Evolutionary conservation across 2,888 invertebrate genomes (phyloP).

Genomic region (Apeira syringaria): DNA sequence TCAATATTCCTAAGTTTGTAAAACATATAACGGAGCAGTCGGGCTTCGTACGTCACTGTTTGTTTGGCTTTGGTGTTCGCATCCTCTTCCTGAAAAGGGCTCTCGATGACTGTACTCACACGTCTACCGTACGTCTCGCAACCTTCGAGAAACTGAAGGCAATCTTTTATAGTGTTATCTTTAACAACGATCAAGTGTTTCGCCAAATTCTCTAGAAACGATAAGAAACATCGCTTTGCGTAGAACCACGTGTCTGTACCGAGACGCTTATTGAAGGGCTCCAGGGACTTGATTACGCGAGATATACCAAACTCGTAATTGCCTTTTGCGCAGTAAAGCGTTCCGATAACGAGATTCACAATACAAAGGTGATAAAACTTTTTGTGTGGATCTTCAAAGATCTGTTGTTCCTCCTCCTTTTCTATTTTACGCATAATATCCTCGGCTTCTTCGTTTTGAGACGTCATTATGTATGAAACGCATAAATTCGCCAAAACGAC

Average conservation of each 20-base stretch:
- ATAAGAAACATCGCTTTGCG: slow-evolving; percentile 97
- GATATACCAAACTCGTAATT: slow-evolving; percentile 99
- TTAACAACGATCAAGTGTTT: slow-evolving; percentile 95
- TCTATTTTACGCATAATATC: slow-evolving; percentile 99
- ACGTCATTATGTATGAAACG: slow-evolving; percentile 99
- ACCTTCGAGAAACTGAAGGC: slow-evolving; percentile 94
- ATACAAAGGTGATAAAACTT: slow-evolving; percentile 98
- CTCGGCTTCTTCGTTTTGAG: slow-evolving; percentile 99
- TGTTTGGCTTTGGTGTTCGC: slow-evolving; percentile 90
- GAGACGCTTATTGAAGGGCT: slow-evolving; percentile 96
- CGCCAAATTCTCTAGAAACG: slow-evolving; percentile 94
- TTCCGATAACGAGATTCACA: slow-evolving; percentile 99
- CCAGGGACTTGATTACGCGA: slow-evolving; percentile 97
- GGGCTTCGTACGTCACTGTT: slow-evolving; percentile 95
- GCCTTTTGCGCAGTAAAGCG: slow-evolving; percentile 98
- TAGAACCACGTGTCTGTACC: slow-evolving; percentile 99
- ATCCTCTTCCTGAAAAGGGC: slow-evolving; percentile 89
- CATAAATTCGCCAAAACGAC: slow-evolving; percentile 99
- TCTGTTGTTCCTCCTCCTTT: slow-evolving; percentile 97
- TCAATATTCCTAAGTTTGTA: slow-evolving; percentile 85
- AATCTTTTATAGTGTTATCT: slow-evolving; percentile 94
- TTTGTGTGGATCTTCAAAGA: slow-evolving; percentile 95
- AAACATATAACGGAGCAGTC: slow-evolving; percentile 92
- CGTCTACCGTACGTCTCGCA: slow-evolving; percentile 94
- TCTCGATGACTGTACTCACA: slow-evolving; percentile 92